Conservation (phyloP, 2,888 invertebrate species). For the Morpho helenor region DNA sequence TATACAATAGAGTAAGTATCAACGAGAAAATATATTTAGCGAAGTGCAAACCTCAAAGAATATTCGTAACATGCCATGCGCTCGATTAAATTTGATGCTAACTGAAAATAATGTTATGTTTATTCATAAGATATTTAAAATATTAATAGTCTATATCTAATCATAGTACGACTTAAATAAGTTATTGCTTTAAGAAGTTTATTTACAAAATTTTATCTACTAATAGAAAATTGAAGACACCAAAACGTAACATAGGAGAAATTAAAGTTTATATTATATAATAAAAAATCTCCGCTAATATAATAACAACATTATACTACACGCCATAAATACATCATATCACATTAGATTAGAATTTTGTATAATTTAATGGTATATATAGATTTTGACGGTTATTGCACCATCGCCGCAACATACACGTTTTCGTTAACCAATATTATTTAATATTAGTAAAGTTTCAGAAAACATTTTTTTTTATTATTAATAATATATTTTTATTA, state of each 20-base stretch:
- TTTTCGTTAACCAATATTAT: neutral
- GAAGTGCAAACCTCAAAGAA: constrained; percentile 27
- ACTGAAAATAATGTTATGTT: constrained; percentile 15
- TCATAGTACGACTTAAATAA: constrained; percentile 28
- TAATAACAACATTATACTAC: constrained; percentile 47
- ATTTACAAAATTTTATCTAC: constrained; percentile 30
- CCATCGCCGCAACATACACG: neutral
- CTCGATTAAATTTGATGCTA: constrained; percentile 15
- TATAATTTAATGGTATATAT: constrained; percentile 36
- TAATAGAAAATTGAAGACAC: constrained; percentile 30
- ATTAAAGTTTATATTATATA: constrained; percentile 19
- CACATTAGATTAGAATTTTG: constrained; percentile 75
- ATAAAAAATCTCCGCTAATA: constrained; percentile 31
- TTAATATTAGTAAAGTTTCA: too few relatives aligned
- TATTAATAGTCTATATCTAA: constrained; percentile 15
- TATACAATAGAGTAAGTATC: constrained; percentile 41
- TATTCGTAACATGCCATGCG: constrained; percentile 7
- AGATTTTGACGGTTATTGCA: neutral
- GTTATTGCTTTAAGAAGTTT: constrained; percentile 37
- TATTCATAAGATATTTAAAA: constrained; percentile 24
- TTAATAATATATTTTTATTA: too few relatives aligned
- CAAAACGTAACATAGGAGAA: constrained; percentile 31
- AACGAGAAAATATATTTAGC: constrained; percentile 33
- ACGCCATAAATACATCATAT: constrained; percentile 53
- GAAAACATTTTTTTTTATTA: too few relatives aligned